Evolutionary conservation across 2,113 vertebrate genomes (phyloP).

Genomic region (Carassius carassius): DNA sequence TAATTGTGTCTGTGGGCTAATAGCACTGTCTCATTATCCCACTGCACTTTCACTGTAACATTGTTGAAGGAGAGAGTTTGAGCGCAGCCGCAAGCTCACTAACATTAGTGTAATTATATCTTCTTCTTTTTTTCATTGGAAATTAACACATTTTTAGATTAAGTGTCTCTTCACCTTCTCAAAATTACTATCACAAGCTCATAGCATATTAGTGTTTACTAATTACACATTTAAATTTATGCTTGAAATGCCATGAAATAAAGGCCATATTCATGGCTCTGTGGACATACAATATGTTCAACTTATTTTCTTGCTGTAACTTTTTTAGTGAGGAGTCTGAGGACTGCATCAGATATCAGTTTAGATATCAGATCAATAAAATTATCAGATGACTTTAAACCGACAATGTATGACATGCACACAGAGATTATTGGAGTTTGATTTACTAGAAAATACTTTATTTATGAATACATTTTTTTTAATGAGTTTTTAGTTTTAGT

Average conservation of each 20-base stretch:
- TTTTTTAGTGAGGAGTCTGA: background rate
- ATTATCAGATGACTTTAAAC: background rate
- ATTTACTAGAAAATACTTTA: too few relatives aligned
- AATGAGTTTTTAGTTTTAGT: too few relatives aligned
- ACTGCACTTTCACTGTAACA: slow-evolving; percentile 51
- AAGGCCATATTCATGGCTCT: background rate
- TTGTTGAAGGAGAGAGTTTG: slow-evolving; percentile 21
- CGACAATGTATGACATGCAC: too few relatives aligned
- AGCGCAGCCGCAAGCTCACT: background rate
- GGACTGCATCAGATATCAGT: background rate
- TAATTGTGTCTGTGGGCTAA: slow-evolving; percentile 49
- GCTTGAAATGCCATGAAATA: slow-evolving; percentile 11
- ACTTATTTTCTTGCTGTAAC: background rate
- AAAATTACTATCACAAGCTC: slow-evolving; percentile 50
- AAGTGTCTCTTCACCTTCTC: slow-evolving; percentile 55
- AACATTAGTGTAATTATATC: slow-evolving; percentile 84
- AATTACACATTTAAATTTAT: slow-evolving; percentile 22
- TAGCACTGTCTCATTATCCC: slow-evolving; percentile 67
- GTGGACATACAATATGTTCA: background rate
- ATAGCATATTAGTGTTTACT: slow-evolving; percentile 31
- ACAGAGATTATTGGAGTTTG: too few relatives aligned
- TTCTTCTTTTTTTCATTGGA: slow-evolving; percentile 75
- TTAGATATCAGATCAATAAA: too few relatives aligned
- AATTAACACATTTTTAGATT: slow-evolving; percentile 85
- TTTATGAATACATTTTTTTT: too few relatives aligned